phyloP scores from a whole-genome alignment of 2,888 invertebrate species.

The Imbricaverruca yamaguchii region DNA sequence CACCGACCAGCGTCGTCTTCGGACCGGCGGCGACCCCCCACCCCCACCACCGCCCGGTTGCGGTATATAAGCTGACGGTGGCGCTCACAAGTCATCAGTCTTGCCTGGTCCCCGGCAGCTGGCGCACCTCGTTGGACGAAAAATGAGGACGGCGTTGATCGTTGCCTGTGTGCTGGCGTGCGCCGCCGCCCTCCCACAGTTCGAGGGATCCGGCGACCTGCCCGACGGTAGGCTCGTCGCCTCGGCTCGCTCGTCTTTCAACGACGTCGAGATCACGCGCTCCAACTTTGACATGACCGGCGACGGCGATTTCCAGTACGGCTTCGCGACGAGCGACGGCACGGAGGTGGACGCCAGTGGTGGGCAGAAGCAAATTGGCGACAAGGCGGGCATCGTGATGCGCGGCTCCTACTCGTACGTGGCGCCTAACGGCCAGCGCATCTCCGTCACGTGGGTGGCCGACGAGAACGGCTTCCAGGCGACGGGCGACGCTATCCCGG shows the following conservation, averaged over 20 bases:
- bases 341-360: slow-evolving; percentile 4
- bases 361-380: slow-evolving; percentile 8
- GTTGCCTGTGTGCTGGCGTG: background rate
- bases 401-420: slow-evolving; percentile 20
- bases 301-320: slow-evolving; percentile 2
- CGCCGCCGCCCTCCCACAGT: background rate
- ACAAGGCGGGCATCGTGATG: background rate
- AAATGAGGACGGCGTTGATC: background rate
- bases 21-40: background rate
- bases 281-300: background rate
- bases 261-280: background rate
- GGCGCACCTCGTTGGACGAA: background rate
- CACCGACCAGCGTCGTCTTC: background rate
- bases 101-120: background rate
- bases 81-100: background rate
- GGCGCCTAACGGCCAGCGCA: background rate
- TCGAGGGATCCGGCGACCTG: background rate
- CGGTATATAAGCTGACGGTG: background rate
- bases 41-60: too few relatives aligned
- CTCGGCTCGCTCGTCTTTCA: background rate
- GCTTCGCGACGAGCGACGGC: slow-evolving; percentile 2
- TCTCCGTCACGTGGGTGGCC: background rate
- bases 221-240: background rate
- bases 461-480: slow-evolving; percentile 7
- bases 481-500: background rate